Percentiles rank a stretch among this genome's conserved stretches.
phyloP scores from a whole-genome alignment of 53 echinoderm and acorn worm species.

The Mesocentrotus franciscanus region DNA sequence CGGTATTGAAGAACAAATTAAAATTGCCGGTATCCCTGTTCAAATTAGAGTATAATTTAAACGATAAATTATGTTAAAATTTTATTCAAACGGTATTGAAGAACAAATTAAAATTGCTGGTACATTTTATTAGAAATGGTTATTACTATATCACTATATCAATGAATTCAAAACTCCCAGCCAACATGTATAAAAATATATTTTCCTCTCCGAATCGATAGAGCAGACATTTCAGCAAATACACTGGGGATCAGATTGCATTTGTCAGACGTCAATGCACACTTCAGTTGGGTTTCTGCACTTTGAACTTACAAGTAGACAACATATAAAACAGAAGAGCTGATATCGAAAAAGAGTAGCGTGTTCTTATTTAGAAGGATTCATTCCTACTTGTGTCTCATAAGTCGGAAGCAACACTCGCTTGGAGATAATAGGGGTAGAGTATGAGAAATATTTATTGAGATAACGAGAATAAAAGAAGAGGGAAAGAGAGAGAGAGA shows the following conservation, averaged over 20 bases:
- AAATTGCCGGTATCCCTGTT: background rate
- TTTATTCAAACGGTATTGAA: too few species aligned
- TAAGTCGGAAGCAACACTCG: background rate
- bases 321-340: background rate
- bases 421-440: too few species aligned
- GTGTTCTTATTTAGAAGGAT: background rate
- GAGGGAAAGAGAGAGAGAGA: too few species aligned
- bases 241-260: background rate
- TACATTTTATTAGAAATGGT: background rate
- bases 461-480: too few species aligned
- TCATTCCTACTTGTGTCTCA: background rate
- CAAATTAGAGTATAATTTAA: too few species aligned
- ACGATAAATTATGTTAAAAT: too few species aligned
- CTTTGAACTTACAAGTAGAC: background rate
- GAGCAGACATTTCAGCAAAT: background rate
- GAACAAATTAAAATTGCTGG: background rate
- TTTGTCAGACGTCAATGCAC: background rate
- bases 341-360: background rate
- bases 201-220: background rate
- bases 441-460: too few species aligned
- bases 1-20: background rate
- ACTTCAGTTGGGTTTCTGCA: background rate
- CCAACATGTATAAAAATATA: background rate
- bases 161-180: background rate
- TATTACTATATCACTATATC: background rate